A percentile compares a stretch with the other conserved stretches of the same genome.
Conservation (phyloP, 2,113 vertebrate genomes). For the Notechis scutatus region DNA sequence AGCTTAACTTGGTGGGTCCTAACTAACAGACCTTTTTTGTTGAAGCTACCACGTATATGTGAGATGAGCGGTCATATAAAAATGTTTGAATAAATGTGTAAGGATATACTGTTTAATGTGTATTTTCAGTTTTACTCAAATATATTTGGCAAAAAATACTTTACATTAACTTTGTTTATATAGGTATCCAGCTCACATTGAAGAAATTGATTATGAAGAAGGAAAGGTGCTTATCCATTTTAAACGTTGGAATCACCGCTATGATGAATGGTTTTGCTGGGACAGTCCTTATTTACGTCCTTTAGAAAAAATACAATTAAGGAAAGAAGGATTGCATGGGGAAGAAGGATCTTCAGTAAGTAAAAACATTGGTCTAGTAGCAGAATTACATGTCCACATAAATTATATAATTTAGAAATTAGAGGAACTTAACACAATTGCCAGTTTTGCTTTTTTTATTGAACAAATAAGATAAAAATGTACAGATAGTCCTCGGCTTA, state of each 20-base stretch:
- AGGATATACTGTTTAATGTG: neutral
- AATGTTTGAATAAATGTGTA: neutral
- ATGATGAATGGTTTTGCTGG: conserved; percentile 97
- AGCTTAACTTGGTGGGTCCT: neutral
- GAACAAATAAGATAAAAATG: neutral
- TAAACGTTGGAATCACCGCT: conserved; percentile 94
- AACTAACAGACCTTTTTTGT: neutral
- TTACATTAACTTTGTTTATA: conserved; percentile 31
- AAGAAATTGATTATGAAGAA: conserved; percentile 92
- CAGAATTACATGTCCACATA: neutral
- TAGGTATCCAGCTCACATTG: conserved; percentile 94
- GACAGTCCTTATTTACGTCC: conserved; percentile 88
- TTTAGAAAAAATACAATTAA: conserved; percentile 89
- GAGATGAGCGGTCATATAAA: neutral
- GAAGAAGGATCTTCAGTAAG: conserved; percentile 83
- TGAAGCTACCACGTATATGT: neutral
- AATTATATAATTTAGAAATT: neutral
- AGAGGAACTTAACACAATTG: neutral
- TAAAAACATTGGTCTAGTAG: conserved; percentile 18
- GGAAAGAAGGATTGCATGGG: conserved; percentile 85
- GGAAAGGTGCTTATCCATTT: conserved; percentile 93
- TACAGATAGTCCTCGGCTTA: neutral
- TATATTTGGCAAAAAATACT: conserved; percentile 15
- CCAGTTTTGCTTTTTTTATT: neutral
- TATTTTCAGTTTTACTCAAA: neutral